phyloP scores from a whole-genome alignment of 2,797 vertebrate species.

The Rhinatrema bivittatum region DNA sequence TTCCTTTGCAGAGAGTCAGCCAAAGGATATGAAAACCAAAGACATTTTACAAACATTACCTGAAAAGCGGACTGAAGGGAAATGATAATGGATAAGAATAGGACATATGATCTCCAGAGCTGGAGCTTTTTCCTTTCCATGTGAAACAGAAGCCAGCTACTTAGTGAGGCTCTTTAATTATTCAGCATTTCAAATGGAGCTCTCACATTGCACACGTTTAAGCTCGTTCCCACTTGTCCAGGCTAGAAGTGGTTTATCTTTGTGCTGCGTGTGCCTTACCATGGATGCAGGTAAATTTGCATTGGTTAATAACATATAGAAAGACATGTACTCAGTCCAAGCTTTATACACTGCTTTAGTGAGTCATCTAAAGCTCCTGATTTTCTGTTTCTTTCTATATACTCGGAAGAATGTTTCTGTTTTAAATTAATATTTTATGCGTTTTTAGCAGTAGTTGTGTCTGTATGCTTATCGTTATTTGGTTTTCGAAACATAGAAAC shows the following conservation, averaged over 20 bases:
- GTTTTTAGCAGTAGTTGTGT: too few relatives aligned
- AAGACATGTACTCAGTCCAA: conserved; percentile 5
- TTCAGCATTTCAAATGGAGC: conserved; percentile 36
- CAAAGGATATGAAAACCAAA: too few relatives aligned
- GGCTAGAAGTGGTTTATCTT: conserved; percentile 28
- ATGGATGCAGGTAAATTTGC: conserved; percentile 51
- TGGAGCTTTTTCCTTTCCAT: conserved; percentile 9
- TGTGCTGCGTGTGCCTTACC: conserved; percentile 17
- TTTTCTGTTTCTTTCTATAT: background rate
- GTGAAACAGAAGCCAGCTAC: conserved; percentile 16
- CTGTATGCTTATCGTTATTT: too few relatives aligned
- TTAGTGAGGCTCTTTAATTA: conserved; percentile 22
- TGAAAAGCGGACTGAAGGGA: too few relatives aligned
- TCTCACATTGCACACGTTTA: conserved; percentile 28
- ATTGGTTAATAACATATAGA: conserved; percentile 23
- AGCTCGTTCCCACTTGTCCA: conserved; percentile 17
- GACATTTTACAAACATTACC: too few relatives aligned
- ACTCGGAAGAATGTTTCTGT: background rate
- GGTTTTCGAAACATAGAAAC: too few relatives aligned
- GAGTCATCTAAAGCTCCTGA: conserved; percentile 20
- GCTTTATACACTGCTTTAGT: background rate
- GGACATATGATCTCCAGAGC: conserved; percentile 3
- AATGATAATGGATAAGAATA: conserved; percentile 19
- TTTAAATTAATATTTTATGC: too few relatives aligned
- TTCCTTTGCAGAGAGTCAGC: too few relatives aligned